A percentile compares a stretch with the other conserved stretches of the same genome.
phyloP scores from a whole-genome alignment of 2,888 invertebrate genomes.

The Melieria omissa region DNA sequence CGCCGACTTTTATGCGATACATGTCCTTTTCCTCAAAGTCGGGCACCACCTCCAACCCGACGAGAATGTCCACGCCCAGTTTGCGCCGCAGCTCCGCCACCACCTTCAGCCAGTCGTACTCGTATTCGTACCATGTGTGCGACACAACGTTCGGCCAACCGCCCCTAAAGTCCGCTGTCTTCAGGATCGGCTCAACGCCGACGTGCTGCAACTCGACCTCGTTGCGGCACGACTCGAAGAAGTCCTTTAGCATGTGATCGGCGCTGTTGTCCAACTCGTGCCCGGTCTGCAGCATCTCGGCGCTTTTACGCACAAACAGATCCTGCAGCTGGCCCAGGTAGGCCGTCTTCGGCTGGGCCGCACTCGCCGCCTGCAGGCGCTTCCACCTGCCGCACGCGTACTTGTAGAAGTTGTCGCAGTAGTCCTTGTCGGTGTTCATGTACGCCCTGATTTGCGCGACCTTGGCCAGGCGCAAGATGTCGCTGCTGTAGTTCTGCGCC shows the following conservation, averaged over 20 bases:
- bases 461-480: slow-evolving; percentile 57
- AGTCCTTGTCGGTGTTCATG: slow-evolving; percentile 49
- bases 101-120: slow-evolving; percentile 60
- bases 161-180: slow-evolving; percentile 54
- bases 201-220: slow-evolving; percentile 47
- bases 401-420: slow-evolving; percentile 60
- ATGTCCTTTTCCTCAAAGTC: slow-evolving; percentile 57
- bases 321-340: slow-evolving; percentile 58
- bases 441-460: slow-evolving; percentile 58
- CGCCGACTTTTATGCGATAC: slow-evolving; percentile 59
- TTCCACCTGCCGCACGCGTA: slow-evolving; percentile 64
- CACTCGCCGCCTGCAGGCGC: slow-evolving; percentile 52
- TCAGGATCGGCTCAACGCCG: slow-evolving; percentile 49
- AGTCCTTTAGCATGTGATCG: slow-evolving; percentile 56
- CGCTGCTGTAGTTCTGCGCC: slow-evolving; percentile 54
- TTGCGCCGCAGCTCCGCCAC: slow-evolving; percentile 56
- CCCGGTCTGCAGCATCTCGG: slow-evolving; percentile 52
- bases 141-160: slow-evolving; percentile 60
- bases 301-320: slow-evolving; percentile 57
- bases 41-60: slow-evolving; percentile 59
- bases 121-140: slow-evolving; percentile 56
- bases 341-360: slow-evolving; percentile 49
- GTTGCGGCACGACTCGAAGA: slow-evolving; percentile 56
- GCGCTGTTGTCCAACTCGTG: slow-evolving; percentile 49
- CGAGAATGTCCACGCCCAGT: slow-evolving; percentile 59